These are phyloP conservation scores for Aphrophora alni DNA, from an alignment of 2,888 invertebrate species.

Conservation along the genomic window DNA sequence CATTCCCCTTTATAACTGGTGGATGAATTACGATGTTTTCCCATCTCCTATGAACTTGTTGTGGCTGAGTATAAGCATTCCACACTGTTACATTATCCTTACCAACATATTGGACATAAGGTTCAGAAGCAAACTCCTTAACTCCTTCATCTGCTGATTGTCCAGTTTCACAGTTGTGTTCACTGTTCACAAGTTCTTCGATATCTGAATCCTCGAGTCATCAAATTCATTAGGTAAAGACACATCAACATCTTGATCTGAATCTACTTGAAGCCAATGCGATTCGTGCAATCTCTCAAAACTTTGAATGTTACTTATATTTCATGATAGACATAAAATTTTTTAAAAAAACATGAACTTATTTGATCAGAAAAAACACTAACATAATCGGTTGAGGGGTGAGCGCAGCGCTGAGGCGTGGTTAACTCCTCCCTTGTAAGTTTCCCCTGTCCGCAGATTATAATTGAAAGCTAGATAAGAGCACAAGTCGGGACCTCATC, in stretches of 20 bases:
- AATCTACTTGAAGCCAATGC: not conserved
- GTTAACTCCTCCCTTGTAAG: no score
- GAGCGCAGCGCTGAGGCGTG: not conserved
- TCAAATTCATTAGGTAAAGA: not conserved
- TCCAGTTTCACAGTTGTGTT: not conserved
- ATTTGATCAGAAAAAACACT: not conserved
- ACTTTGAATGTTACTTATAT: no score
- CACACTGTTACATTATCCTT: not conserved
- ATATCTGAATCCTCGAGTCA: not conserved
- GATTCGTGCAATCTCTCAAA: no score
- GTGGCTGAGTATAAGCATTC: not conserved
- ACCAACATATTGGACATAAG: not conserved
- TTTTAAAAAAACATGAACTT: not conserved
- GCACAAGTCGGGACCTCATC: not conserved
- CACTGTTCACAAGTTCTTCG: not conserved
- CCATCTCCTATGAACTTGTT: not conserved
- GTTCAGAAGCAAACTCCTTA: not conserved
- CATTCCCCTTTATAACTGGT: not conserved
- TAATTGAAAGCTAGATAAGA: not conserved
- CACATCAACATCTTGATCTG: not conserved
- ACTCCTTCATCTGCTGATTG: not conserved
- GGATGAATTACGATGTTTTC: not conserved
- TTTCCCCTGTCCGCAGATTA: no score
- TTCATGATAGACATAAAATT: not conserved
- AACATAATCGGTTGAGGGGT: not conserved